A percentile compares a stretch with the other conserved stretches of the same genome.
Evolutionary conservation across 2,888 invertebrate genomes (phyloP).

Genomic region (Eupeodes luniger): DNA sequence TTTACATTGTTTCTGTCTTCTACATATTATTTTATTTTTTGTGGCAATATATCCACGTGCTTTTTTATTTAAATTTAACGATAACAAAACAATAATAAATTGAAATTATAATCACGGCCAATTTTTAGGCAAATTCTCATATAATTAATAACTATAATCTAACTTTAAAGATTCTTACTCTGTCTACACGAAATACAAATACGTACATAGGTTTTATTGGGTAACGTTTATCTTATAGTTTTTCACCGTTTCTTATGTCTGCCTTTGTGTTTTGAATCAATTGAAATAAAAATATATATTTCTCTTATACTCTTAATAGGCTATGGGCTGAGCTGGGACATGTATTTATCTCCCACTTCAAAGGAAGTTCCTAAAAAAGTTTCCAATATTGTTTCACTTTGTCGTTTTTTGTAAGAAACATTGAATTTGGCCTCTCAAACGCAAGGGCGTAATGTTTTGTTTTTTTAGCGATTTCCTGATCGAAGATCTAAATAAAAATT

Average conservation of each 20-base stretch:
- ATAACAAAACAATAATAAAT: constrained; percentile 62
- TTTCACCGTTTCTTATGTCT: constrained; percentile 20
- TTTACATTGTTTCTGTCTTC: constrained; percentile 38
- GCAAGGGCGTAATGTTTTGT: constrained; percentile 90
- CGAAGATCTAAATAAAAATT: constrained; percentile 86
- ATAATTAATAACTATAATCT: constrained; percentile 59
- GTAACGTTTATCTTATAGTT: constrained; percentile 27
- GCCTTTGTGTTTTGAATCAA: constrained; percentile 26
- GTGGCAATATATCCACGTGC: constrained; percentile 55
- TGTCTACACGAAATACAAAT: constrained; percentile 58
- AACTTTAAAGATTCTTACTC: constrained; percentile 68
- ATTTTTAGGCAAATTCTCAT: constrained; percentile 61
- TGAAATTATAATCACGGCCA: constrained; percentile 71
- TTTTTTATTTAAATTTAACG: constrained; percentile 60
- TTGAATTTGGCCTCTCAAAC: constrained; percentile 89
- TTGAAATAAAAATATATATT: constrained; percentile 68
- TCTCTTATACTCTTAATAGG: constrained; percentile 53
- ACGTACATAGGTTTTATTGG: constrained; percentile 49
- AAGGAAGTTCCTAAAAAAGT: constrained; percentile 78
- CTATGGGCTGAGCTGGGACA: constrained; percentile 50
- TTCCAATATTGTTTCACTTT: constrained; percentile 89
- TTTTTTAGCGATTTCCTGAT: constrained; percentile 90
- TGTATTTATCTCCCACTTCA: constrained; percentile 9
- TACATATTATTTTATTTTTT: constrained; percentile 18
- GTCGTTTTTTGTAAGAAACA: constrained; percentile 87